These are phyloP conservation scores for Betta splendens DNA, from an alignment of 2,797 vertebrate genomes.

Conservation along the genomic window DNA sequence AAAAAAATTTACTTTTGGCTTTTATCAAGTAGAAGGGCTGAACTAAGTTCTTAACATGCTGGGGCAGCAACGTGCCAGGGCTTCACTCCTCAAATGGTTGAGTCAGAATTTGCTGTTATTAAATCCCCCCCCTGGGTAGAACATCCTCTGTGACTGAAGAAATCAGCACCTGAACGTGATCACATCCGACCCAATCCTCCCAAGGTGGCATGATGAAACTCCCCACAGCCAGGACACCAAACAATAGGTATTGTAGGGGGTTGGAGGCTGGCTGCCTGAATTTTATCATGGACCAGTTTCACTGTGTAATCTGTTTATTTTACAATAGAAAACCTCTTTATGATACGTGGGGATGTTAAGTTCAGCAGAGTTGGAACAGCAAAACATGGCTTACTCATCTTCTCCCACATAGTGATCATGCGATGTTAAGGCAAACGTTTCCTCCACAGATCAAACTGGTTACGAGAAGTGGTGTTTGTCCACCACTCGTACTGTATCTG, in stretches of 20 bases:
- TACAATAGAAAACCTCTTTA: conserved; percentile 17
- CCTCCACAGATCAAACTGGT: conserved; percentile 68
- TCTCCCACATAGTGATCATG: conserved; percentile 70
- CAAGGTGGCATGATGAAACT: conserved; percentile 74
- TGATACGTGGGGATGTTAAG: conserved; percentile 39
- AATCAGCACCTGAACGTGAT: conserved; percentile 53
- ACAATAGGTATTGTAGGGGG: conserved; percentile 11
- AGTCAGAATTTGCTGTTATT: conserved; percentile 66
- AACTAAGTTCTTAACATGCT: conserved; percentile 20
- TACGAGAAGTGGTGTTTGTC: conserved; percentile 67
- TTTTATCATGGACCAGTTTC: conserved; percentile 10
- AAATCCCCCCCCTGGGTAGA: conserved; percentile 45
- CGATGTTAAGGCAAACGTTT: conserved; percentile 66
- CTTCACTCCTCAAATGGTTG: conserved; percentile 46
- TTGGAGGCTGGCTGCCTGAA: background rate
- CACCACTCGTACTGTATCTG: conserved; percentile 65
- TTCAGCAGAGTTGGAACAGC: conserved; percentile 68
- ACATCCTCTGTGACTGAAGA: conserved; percentile 53
- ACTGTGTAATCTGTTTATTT: conserved; percentile 33
- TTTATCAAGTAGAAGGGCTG: conserved; percentile 73
- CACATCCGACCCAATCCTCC: conserved; percentile 60
- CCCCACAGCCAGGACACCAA: conserved; percentile 37
- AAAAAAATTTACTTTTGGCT: conserved; percentile 61
- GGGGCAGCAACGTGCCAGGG: conserved; percentile 5
- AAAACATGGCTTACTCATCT: conserved; percentile 69